Evolutionary conservation across 2,113 vertebrate species (phyloP), one percentile per base, ranked within the genome.

Genomic region (Tupaia tana): DNA sequence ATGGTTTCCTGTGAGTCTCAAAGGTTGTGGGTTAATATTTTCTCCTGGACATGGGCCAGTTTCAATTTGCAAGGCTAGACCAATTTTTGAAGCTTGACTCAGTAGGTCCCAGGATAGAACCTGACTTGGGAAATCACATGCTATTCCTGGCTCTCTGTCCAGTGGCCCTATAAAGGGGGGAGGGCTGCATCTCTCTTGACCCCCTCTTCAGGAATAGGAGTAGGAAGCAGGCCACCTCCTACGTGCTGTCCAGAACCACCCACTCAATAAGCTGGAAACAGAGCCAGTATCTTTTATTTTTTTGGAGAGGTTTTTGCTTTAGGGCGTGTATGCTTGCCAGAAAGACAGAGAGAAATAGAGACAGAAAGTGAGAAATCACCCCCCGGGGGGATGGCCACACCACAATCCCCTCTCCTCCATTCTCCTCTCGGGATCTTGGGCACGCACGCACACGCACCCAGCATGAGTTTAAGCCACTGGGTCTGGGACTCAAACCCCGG

Each of bases 1-100:
- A 10, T 31, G 71, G 10, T 13, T 11, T 58, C 24, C 19, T 2
- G 0, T 20, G 8, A 11, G 7, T 34, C 9, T 64, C 29, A 2
- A 58, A 74, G 61, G 3, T 31, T 9, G 3, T 67, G 19, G 14
- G 10, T 34, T 54, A n/a, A 19, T 1, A 2, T 78, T n/a, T 63
- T 12, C 29, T 52, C 59, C 2, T 22, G n/a, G 64, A 6, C 61
- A 67, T 0, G 2, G 59, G 58, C 61, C 74, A 18, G 29, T 9
- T 10, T 79, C 73, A 12, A 63, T 88, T 52, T n/a, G 20, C 73
- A 56, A 69, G 80, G 4, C 10, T 27, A 4, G 24, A 14, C 25
- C 70, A 24, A 56, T 74, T 54, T 20, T 61, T 73, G 22, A 6
- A 24, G 3, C 9, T 54, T 66, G 10, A 9, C 31, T 9, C 59